Evolutionary conservation across 2,113 vertebrate species (phyloP), one percentile per base, ranked within the genome.

Genomic region (Pangasianodon hypophthalmus): DNA sequence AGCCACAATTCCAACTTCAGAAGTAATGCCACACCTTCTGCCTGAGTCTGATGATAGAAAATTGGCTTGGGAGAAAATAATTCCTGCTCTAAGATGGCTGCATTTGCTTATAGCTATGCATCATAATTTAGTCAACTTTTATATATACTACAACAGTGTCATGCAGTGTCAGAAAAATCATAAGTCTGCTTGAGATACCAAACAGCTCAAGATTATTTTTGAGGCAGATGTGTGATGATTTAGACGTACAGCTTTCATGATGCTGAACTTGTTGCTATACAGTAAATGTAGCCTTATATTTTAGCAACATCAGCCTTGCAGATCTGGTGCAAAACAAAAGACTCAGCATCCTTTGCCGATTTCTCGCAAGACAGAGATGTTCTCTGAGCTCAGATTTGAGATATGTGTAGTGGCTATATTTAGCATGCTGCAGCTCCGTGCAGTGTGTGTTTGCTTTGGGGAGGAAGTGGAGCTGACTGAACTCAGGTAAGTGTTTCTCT

Each of bases 401-500:
- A 44, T 75, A 58, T 77, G 21, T 77, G 6, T 75, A 67, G 44
- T 80, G 32, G 77, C 56, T 88, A 88, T 67, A 67, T 88, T 82
- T 82, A 44, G 82, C 21, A 50, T 82, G 14, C 77, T 24, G 48
- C 79, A 46, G 46, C 75, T n/a, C 37, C 52, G 14, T 50, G 29
- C 46, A 60, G 71, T 32, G 86, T 71, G 83, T n/a, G 41, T 37
- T 69, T 50, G 32, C 46, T 54, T 50, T 69, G 50, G 18, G 21
- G 64, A 44, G 21, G 44, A 37, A 48, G 26, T 46, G 14, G 77
- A 73, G 75, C 77, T 86, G 64, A 73, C 58, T 85, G 77, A 90
- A 88, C 81, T 60, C 56, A n/a, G 19, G 52, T 73, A 86, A 41
- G 41, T 56, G 73, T 90, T 87, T 60, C 24, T 62, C 44, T 90